A percentile compares a stretch with the other conserved stretches of the same genome.
Conservation (phyloP, 1,140 invertebrate species). For the Heliconius nattereri region DNA sequence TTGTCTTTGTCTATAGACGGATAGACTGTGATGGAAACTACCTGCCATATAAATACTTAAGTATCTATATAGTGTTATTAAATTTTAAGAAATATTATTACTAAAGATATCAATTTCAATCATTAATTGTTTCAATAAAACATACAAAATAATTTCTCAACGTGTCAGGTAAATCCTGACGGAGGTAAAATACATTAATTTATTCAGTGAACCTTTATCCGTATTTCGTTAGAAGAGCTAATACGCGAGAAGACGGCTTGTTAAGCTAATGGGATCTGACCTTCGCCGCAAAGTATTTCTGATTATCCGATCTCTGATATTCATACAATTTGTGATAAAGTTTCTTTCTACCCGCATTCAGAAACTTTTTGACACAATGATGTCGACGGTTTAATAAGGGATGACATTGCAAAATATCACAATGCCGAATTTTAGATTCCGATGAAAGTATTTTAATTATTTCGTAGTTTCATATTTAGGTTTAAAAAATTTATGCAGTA, state of each 20-base stretch:
- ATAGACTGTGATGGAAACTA: too few species aligned
- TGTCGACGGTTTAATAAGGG: not conserved
- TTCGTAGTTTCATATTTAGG: not conserved
- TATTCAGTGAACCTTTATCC: constrained; percentile 27
- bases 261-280: constrained; percentile 33
- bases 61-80: too few species aligned
- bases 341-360: not conserved
- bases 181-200: constrained; percentile 27
- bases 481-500: not conserved
- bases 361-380: constrained; percentile 28
- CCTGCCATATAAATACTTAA: too few species aligned
- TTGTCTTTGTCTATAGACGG: too few species aligned
- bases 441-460: not conserved
- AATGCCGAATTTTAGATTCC: not conserved
- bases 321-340: constrained; percentile 19
- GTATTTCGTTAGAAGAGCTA: constrained; percentile 29
- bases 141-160: constrained; percentile 29
- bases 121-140: not conserved
- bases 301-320: constrained; percentile 10
- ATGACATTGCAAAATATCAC: not conserved
- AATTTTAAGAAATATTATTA: too few species aligned
- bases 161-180: constrained; percentile 21
- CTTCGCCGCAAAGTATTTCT: constrained; percentile 35
- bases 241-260: constrained; percentile 29
- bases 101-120: not conserved